A percentile compares a stretch with the other conserved stretches of the same genome.
These are phyloP conservation scores for Pediacus dermestoides DNA, from an alignment of 2,888 invertebrate genomes.

Conservation along the genomic window DNA sequence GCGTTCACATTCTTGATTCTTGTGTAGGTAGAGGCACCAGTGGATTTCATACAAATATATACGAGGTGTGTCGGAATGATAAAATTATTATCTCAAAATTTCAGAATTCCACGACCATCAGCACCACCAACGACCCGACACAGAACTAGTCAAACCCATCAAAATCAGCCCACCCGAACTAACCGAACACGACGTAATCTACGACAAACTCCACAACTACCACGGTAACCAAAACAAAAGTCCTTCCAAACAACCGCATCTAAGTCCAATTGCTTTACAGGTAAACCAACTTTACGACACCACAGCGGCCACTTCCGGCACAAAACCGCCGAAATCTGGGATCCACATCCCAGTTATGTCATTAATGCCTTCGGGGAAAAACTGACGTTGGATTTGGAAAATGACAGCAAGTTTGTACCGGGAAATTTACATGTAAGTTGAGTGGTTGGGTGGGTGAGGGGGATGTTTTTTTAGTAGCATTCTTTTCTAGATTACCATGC, in stretches of 20 bases:
- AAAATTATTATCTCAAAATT: too few relatives aligned
- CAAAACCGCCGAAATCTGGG: slow-evolving; percentile 62
- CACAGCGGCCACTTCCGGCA: slow-evolving; percentile 66
- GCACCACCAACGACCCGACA: slow-evolving; percentile 32
- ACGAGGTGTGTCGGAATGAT: too few relatives aligned
- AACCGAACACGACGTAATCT: slow-evolving; percentile 57
- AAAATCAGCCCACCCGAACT: slow-evolving; percentile 55
- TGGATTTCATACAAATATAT: too few relatives aligned
- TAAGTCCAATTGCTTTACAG: slow-evolving; percentile 29
- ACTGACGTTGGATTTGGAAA: slow-evolving; percentile 54
- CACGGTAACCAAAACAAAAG: too few relatives aligned
- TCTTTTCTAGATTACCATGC: slow-evolving; percentile 56
- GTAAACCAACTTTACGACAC: slow-evolving; percentile 48
- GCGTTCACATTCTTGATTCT: too few relatives aligned
- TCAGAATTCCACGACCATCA: too few relatives aligned
- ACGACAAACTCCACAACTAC: slow-evolving; percentile 47
- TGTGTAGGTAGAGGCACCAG: too few relatives aligned
- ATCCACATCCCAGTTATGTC: slow-evolving; percentile 69
- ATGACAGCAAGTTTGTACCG: slow-evolving; percentile 54
- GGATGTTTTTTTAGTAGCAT: slow-evolving; percentile 18
- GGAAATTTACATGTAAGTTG: slow-evolving; percentile 54
- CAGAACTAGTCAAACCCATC: slow-evolving; percentile 56
- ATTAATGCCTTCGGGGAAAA: slow-evolving; percentile 61
- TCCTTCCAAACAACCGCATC: too few relatives aligned
- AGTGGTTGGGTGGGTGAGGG: not conserved